Percentiles rank a stretch among this genome's conserved stretches.
phyloP scores from a whole-genome alignment of 1,140 invertebrate genomes.

The Mya arenaria region DNA sequence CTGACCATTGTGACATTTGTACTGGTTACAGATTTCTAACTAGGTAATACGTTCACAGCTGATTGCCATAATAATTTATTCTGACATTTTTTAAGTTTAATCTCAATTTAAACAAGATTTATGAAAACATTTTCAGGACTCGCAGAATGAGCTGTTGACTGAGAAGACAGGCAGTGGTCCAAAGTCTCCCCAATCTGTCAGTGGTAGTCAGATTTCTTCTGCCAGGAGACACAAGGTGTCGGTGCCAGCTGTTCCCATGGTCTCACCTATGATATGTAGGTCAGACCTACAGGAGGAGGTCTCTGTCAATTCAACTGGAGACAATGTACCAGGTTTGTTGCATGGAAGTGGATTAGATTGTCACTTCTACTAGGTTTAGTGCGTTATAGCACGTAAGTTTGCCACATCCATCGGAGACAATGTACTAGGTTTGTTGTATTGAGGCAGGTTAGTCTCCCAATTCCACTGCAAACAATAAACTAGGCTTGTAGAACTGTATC shows the following conservation, averaged over 20 bases:
- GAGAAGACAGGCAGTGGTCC: background rate
- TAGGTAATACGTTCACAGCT: too few relatives aligned
- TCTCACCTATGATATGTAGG: background rate
- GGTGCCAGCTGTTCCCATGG: constrained; percentile 39
- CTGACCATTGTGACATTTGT: too few relatives aligned
- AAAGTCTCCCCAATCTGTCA: background rate
- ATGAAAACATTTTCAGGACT: too few relatives aligned
- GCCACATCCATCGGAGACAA: background rate
- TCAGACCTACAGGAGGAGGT: background rate
- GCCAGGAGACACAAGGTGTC: constrained; percentile 23
- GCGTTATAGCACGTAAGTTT: background rate
- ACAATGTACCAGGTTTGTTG: background rate
- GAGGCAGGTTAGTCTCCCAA: too few relatives aligned
- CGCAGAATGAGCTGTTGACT: background rate
- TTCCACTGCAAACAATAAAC: too few relatives aligned
- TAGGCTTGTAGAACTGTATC: too few relatives aligned
- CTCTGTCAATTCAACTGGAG: background rate
- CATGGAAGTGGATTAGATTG: background rate
- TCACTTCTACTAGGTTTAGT: background rate
- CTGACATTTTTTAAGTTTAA: too few relatives aligned
- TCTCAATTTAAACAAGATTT: too few relatives aligned
- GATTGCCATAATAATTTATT: too few relatives aligned
- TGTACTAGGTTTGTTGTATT: too few relatives aligned
- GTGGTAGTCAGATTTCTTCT: constrained; percentile 36
- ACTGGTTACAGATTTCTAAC: too few relatives aligned